Conservation (phyloP, 2,113 vertebrate genomes). For the Podilymbus podiceps region DNA sequence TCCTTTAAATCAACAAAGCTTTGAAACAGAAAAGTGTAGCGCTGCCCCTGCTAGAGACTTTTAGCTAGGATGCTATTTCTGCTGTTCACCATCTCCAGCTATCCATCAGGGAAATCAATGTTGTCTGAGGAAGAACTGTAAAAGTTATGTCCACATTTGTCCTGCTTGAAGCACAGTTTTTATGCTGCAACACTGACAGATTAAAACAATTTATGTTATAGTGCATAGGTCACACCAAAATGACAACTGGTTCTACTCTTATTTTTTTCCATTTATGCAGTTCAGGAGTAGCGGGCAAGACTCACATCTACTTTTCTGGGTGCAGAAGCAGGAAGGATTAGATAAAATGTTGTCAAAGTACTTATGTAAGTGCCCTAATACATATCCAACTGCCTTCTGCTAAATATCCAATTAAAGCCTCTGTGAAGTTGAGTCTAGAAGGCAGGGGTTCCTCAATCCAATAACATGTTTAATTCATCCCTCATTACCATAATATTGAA, state of each 20-base stretch:
- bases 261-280: neutral
- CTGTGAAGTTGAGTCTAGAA: neutral
- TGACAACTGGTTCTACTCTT: neutral
- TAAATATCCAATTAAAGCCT: neutral
- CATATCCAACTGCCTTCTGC: neutral
- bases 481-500: neutral
- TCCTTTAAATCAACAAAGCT: neutral
- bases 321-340: neutral
- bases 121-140: neutral
- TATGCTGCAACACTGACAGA: neutral
- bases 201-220: neutral
- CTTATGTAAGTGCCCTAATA: neutral
- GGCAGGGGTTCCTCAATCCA: neutral
- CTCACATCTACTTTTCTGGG: neutral
- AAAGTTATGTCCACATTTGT: neutral
- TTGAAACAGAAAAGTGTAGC: neutral
- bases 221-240: neutral
- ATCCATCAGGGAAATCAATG: neutral
- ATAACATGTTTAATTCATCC: neutral
- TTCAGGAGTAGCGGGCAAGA: neutral
- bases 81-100: neutral
- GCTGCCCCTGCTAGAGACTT: neutral
- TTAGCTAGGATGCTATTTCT: neutral
- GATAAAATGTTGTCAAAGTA: neutral
- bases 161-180: neutral